A percentile compares a stretch with the other conserved stretches of the same genome.
Evolutionary conservation across 2,888 invertebrate genomes (phyloP).

Genomic region (Beris chalybata): DNA sequence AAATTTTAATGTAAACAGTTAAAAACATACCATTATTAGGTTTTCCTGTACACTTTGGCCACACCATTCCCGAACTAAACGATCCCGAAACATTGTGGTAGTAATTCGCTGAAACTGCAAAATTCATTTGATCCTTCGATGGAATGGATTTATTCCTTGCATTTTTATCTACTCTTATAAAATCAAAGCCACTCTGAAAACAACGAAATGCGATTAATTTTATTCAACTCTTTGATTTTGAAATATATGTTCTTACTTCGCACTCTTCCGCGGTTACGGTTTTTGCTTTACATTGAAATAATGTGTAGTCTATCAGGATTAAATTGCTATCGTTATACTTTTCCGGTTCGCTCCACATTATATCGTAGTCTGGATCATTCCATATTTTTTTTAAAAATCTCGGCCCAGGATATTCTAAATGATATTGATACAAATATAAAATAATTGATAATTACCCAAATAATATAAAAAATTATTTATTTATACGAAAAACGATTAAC

Average conservation of each 20-base stretch:
- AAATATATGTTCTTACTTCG: slow-evolving; percentile 50
- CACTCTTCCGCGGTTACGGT: slow-evolving; percentile 64
- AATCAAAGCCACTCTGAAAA: slow-evolving; percentile 63
- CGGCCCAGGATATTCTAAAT: slow-evolving; percentile 53
- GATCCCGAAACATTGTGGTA: slow-evolving; percentile 55
- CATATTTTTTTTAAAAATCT: slow-evolving; percentile 71
- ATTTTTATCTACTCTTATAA: slow-evolving; percentile 58
- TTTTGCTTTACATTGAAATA: slow-evolving; percentile 75
- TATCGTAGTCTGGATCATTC: slow-evolving; percentile 70
- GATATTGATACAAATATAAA: too few relatives aligned
- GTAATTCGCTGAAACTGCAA: slow-evolving; percentile 81
- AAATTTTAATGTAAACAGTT: too few relatives aligned
- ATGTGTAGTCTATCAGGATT: slow-evolving; percentile 66
- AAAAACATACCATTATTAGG: slow-evolving; percentile 38
- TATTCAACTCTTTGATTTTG: background rate
- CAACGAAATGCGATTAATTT: background rate
- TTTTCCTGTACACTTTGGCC: slow-evolving; percentile 68
- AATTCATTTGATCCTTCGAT: slow-evolving; percentile 61
- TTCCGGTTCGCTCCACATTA: slow-evolving; percentile 71
- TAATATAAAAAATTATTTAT: too few relatives aligned
- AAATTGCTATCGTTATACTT: slow-evolving; percentile 47
- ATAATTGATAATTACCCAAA: too few relatives aligned
- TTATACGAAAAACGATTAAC: too few relatives aligned
- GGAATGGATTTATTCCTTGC: slow-evolving; percentile 48
- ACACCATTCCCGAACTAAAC: slow-evolving; percentile 78